phyloP scores from a whole-genome alignment of 2,888 invertebrate species.

The Andrena praecox region DNA sequence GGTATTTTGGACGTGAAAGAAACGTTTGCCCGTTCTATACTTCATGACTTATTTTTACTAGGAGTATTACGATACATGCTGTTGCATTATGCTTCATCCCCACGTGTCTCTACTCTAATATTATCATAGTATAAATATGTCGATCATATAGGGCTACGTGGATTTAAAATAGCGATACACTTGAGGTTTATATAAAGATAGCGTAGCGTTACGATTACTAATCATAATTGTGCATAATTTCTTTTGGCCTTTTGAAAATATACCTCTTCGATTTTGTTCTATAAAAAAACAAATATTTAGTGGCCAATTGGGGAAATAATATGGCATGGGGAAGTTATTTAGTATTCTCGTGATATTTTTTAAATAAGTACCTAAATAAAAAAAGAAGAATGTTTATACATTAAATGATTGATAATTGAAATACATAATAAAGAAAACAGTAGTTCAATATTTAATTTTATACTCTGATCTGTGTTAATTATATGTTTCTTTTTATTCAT shows the following conservation, averaged over 20 bases:
- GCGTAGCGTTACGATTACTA: not conserved
- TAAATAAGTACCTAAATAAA: too few species aligned
- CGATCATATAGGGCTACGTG: not conserved
- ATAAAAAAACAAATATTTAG: not conserved
- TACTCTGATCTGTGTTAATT: too few species aligned
- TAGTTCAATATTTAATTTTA: too few species aligned
- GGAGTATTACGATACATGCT: slow-evolving; percentile 11
- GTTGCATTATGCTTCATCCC: slow-evolving; percentile 8
- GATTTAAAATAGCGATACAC: not conserved
- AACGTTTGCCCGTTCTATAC: not conserved
- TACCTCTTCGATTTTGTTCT: not conserved
- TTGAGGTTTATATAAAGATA: not conserved
- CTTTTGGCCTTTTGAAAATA: not conserved
- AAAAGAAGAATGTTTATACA: too few species aligned
- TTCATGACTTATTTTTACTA: slow-evolving; percentile 28
- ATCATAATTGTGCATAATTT: not conserved
- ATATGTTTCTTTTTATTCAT: too few species aligned
- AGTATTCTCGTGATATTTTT: too few species aligned
- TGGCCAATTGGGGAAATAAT: not conserved
- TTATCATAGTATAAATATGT: not conserved
- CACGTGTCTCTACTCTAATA: slow-evolving; percentile 32
- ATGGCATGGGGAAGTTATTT: too few species aligned
- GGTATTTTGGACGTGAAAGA: not conserved
- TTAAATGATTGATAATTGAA: too few species aligned
- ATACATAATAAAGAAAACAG: too few species aligned